These are phyloP conservation scores for Eristalis tenax DNA, from an alignment of 2,888 invertebrate genomes.

Conservation along the genomic window DNA sequence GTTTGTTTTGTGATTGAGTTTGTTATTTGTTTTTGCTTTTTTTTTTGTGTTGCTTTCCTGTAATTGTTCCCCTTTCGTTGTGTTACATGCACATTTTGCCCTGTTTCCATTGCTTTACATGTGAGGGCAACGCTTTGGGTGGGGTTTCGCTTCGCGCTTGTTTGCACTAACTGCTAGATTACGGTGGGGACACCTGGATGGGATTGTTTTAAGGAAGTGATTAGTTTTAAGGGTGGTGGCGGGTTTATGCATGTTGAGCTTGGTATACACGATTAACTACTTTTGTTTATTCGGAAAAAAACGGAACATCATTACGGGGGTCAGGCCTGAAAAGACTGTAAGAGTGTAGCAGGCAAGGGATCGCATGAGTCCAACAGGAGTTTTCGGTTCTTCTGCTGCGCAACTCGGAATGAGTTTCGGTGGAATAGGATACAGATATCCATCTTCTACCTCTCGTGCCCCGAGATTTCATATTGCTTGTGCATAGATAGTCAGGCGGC, in stretches of 20 bases:
- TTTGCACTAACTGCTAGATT: background rate
- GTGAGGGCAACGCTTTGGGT: background rate
- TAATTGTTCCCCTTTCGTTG: background rate
- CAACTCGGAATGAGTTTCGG: too few species aligned
- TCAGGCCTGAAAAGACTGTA: too few species aligned
- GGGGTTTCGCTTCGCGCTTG: background rate
- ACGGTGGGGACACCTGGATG: background rate
- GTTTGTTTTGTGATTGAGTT: constrained; percentile 29
- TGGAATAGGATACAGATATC: too few species aligned
- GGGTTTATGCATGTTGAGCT: background rate
- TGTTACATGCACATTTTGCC: background rate
- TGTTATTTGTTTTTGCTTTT: constrained; percentile 14
- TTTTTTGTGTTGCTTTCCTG: constrained; percentile 17
- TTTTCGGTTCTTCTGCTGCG: too few species aligned
- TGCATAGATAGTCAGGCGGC: too few species aligned
- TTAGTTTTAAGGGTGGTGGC: background rate
- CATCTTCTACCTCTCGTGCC: too few species aligned
- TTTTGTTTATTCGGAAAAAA: background rate
- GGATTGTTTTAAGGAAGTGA: background rate
- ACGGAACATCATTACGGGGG: too few species aligned
- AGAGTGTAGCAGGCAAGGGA: too few species aligned
- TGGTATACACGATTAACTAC: background rate
- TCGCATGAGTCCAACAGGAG: too few species aligned
- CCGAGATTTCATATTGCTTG: too few species aligned
- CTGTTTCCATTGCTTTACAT: background rate